phyloP scores from a whole-genome alignment of 2,888 invertebrate genomes.

The Catocala nupta region DNA sequence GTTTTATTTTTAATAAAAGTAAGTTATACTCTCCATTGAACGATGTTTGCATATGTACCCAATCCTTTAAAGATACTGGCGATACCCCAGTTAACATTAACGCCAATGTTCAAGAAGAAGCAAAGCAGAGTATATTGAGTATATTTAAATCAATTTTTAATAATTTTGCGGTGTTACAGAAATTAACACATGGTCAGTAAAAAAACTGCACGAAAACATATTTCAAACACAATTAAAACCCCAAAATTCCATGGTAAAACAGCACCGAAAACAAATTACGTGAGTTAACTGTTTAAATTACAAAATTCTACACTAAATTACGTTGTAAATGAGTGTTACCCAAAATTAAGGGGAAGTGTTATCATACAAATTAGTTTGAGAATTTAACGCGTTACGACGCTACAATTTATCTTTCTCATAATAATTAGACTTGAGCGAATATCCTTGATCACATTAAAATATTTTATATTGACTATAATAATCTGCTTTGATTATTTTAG shows the following conservation, averaged over 20 bases:
- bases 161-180: too few relatives aligned
- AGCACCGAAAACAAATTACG: conserved; percentile 34
- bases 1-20: too few relatives aligned
- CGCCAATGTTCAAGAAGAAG: too few relatives aligned
- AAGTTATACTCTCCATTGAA: too few relatives aligned
- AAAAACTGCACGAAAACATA: background rate
- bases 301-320: conserved; percentile 33
- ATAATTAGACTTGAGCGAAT: background rate
- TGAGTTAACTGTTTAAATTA: conserved; percentile 28
- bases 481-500: too few relatives aligned
- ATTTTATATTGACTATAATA: too few relatives aligned
- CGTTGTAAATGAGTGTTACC: conserved; percentile 17
- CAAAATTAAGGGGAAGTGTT: conserved; percentile 14
- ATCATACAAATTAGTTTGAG: conserved; percentile 46
- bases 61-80: too few relatives aligned
- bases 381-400: conserved; percentile 35
- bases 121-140: too few relatives aligned
- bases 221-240: conserved; percentile 9
- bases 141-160: too few relatives aligned
- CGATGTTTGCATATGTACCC: too few relatives aligned
- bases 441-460: background rate
- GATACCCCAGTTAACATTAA: too few relatives aligned
- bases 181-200: too few relatives aligned
- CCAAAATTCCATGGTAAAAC: conserved; percentile 13
- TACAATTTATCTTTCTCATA: conserved; percentile 23